These are phyloP conservation scores for Colostygia pectinataria DNA, from an alignment of 2,888 invertebrate species.

Conservation along the genomic window DNA sequence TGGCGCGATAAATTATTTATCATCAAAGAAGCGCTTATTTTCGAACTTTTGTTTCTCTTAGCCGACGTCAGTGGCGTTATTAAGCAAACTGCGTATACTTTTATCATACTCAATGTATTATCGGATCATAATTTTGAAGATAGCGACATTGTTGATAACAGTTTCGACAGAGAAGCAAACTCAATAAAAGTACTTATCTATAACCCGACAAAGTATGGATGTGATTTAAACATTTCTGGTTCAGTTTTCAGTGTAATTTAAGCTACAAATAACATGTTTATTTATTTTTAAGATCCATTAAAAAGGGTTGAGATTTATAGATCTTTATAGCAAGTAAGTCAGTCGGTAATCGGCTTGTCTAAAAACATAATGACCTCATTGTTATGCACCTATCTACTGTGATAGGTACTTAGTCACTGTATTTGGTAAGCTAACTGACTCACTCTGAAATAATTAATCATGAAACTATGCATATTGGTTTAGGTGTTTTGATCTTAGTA, in stretches of 20 bases:
- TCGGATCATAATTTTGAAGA: conserved; percentile 47
- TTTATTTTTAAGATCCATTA: too few relatives aligned
- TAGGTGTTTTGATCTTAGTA: conserved; percentile 28
- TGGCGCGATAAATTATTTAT: conserved; percentile 79
- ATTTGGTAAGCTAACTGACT: conserved; percentile 61
- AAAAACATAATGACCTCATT: conserved; percentile 70
- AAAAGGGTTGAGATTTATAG: too few relatives aligned
- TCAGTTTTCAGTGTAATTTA: too few relatives aligned
- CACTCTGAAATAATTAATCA: conserved; percentile 48
- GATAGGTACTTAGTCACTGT: conserved; percentile 48
- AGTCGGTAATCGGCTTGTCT: too few relatives aligned
- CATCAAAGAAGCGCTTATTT: conserved; percentile 80
- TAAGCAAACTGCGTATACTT: conserved; percentile 56
- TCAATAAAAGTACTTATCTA: conserved; percentile 44
- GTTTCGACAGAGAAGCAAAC: conserved; percentile 57
- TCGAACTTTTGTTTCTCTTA: conserved; percentile 75
- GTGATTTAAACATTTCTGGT: conserved; percentile 5
- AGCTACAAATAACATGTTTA: too few relatives aligned
- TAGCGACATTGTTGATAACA: conserved; percentile 52
- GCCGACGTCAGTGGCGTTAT: conserved; percentile 64
- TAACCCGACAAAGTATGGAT: not conserved
- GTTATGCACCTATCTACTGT: conserved; percentile 14
- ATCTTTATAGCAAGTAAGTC: too few relatives aligned
- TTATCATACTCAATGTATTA: conserved; percentile 43
- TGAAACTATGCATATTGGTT: conserved; percentile 29